phyloP scores from a whole-genome alignment of 2,113 vertebrate species.

The Aegithalos caudatus region DNA sequence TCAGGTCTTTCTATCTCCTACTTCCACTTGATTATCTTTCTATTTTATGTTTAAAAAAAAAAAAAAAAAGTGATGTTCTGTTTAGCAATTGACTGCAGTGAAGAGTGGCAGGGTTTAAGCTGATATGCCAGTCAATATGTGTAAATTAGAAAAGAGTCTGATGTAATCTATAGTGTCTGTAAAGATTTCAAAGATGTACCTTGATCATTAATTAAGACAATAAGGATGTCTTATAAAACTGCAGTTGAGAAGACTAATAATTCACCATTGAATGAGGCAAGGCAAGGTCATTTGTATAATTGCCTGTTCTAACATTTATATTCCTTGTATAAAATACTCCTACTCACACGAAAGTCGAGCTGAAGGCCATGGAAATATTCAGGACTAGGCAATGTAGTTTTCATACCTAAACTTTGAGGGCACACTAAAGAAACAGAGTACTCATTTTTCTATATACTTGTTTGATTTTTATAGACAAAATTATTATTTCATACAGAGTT shows the following conservation, averaged over 20 bases:
- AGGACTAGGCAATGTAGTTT: neutral
- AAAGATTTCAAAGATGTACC: neutral
- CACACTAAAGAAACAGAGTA: neutral
- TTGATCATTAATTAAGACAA: slow-evolving; percentile 29
- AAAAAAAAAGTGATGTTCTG: neutral
- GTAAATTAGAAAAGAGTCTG: neutral
- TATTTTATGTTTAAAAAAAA: neutral
- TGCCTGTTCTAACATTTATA: slow-evolving; percentile 1
- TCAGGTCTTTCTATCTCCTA: neutral
- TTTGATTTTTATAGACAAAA: neutral
- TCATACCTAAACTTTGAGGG: neutral
- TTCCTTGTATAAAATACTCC: neutral
- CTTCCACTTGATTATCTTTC: neutral
- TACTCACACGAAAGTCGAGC: neutral
- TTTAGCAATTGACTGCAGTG: neutral
- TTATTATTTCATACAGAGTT: neutral
- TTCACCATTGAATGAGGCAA: neutral
- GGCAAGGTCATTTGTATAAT: slow-evolving; percentile 24
- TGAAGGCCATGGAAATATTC: neutral
- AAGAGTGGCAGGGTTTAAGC: neutral
- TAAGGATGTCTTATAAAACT: slow-evolving; percentile 21
- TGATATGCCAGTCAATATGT: neutral
- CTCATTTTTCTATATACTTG: neutral
- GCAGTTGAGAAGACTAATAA: neutral
- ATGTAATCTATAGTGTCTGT: neutral